Evolutionary conservation across 2,113 vertebrate species (phyloP).

Genomic region (Nothobranchius furzeri): DNA sequence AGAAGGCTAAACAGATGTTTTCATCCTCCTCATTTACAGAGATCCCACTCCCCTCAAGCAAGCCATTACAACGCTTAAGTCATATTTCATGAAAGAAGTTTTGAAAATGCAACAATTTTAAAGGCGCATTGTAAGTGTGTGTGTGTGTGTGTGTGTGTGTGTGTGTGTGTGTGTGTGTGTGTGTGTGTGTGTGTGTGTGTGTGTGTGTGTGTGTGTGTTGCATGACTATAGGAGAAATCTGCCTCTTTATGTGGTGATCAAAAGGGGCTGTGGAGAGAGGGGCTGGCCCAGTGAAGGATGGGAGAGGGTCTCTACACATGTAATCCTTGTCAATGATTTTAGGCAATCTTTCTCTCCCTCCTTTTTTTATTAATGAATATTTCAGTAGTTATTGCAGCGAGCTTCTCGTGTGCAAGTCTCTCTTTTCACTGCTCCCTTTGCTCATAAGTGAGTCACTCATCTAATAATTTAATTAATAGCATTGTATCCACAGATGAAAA

Average conservation of each 20-base stretch:
- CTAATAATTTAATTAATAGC: constrained; percentile 86
- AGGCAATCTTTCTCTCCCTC: constrained; percentile 63
- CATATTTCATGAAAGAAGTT: constrained; percentile 67
- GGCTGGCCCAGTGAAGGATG: constrained; percentile 68
- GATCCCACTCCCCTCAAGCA: constrained; percentile 51
- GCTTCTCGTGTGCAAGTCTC: constrained; percentile 64
- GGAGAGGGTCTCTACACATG: constrained; percentile 79
- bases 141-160: constrained; percentile 13
- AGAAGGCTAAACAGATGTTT: constrained; percentile 43
- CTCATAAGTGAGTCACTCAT: constrained; percentile 77
- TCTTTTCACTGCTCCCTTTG: constrained; percentile 71
- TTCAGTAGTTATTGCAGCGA: constrained; percentile 80
- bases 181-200: too few species aligned
- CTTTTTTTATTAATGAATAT: constrained; percentile 80
- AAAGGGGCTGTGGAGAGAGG: constrained; percentile 41
- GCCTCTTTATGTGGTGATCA: constrained; percentile 70
- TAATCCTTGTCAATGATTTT: constrained; percentile 82
- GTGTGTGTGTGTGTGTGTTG: constrained; percentile 3
- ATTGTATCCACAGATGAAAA: constrained; percentile 84
- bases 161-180: too few species aligned
- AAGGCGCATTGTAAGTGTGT: constrained; percentile 51
- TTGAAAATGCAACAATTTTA: constrained; percentile 64
- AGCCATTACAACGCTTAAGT: constrained; percentile 56
- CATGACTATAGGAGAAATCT: constrained; percentile 23
- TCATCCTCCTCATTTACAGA: constrained; percentile 45